These are phyloP conservation scores for Danaus melanippus DNA, from an alignment of 1,140 invertebrate species.

Conservation along the genomic window DNA sequence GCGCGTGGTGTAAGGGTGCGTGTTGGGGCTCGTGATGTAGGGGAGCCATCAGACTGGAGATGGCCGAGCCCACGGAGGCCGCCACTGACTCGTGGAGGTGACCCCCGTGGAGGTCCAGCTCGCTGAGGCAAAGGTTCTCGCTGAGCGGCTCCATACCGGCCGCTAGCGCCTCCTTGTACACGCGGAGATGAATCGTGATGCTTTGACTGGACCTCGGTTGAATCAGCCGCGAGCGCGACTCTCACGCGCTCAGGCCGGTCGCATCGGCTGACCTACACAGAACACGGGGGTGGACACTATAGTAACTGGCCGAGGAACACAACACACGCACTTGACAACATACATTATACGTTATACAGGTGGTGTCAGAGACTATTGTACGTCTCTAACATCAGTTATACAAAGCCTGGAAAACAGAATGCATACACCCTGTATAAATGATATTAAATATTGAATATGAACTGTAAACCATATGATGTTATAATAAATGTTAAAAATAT, in stretches of 20 bases:
- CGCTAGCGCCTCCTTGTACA: slow-evolving; percentile 73
- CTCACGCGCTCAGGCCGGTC: slow-evolving; percentile 17
- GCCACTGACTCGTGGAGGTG: slow-evolving; percentile 73
- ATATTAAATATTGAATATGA: too few species aligned
- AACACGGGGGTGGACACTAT: background rate
- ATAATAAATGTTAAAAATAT: too few species aligned
- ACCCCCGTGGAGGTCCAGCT: slow-evolving; percentile 73
- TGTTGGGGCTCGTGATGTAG: slow-evolving; percentile 76
- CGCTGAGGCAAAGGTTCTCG: slow-evolving; percentile 80
- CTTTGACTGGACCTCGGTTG: slow-evolving; percentile 26
- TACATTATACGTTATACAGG: too few species aligned
- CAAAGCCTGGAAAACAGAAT: too few species aligned
- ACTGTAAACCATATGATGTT: too few species aligned
- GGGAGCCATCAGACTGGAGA: slow-evolving; percentile 77
- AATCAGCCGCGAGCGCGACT: slow-evolving; percentile 35
- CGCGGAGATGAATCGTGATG: slow-evolving; percentile 70
- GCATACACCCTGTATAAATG: too few species aligned
- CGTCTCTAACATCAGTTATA: too few species aligned
- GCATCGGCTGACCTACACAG: slow-evolving; percentile 33
- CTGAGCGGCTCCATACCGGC: slow-evolving; percentile 76
- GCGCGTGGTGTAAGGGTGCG: slow-evolving; percentile 72
- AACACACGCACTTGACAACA: too few species aligned
- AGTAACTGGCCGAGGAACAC: too few species aligned
- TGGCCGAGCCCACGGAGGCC: slow-evolving; percentile 77
- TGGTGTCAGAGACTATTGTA: too few species aligned